A percentile compares a stretch with the other conserved stretches of the same genome.
phyloP scores from a whole-genome alignment of 2,888 invertebrate species.

The Drosophila pegasa region DNA sequence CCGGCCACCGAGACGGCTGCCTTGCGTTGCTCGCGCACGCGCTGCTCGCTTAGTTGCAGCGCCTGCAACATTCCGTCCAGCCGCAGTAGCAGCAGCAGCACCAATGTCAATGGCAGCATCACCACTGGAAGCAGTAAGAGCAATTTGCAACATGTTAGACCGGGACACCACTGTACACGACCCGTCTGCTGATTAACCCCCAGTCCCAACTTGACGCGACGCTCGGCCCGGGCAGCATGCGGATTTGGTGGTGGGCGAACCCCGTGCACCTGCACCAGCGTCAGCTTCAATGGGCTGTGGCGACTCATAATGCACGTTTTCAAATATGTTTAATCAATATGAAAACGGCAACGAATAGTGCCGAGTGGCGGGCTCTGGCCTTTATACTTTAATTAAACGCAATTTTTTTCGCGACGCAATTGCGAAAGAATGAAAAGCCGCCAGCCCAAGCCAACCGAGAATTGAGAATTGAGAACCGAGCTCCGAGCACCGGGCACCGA shows the following conservation, averaged over 20 bases:
- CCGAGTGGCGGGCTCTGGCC: slow-evolving; percentile 53
- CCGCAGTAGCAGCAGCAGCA: slow-evolving; percentile 81
- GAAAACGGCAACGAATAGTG: slow-evolving; percentile 13
- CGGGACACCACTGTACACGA: slow-evolving; percentile 85
- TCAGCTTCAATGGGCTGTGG: slow-evolving; percentile 62
- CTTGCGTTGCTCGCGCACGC: slow-evolving; percentile 52
- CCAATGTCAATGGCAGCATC: slow-evolving; percentile 83
- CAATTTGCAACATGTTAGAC: slow-evolving; percentile 83
- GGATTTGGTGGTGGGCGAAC: slow-evolving; percentile 2
- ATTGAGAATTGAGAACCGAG: slow-evolving; percentile 13
- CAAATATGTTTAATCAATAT: slow-evolving; percentile 19
- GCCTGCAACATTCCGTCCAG: slow-evolving; percentile 83
- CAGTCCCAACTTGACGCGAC: slow-evolving; percentile 71
- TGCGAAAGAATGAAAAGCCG: slow-evolving; percentile 49
- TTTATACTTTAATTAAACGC: slow-evolving; percentile 77
- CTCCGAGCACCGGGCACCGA: slow-evolving; percentile 17
- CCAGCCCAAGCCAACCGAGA: slow-evolving; percentile 7
- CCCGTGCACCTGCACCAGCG: slow-evolving; percentile 72
- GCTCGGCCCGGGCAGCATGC: slow-evolving; percentile 13
- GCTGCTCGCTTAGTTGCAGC: slow-evolving; percentile 71
- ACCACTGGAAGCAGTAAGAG: slow-evolving; percentile 84
- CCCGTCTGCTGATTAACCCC: slow-evolving; percentile 84
- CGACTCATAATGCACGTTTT: slow-evolving; percentile 55
- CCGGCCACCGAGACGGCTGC: slow-evolving; percentile 27
- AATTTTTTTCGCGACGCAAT: slow-evolving; percentile 76